phyloP scores from a whole-genome alignment of 2,797 vertebrate species.

The Epinephelus coioides region DNA sequence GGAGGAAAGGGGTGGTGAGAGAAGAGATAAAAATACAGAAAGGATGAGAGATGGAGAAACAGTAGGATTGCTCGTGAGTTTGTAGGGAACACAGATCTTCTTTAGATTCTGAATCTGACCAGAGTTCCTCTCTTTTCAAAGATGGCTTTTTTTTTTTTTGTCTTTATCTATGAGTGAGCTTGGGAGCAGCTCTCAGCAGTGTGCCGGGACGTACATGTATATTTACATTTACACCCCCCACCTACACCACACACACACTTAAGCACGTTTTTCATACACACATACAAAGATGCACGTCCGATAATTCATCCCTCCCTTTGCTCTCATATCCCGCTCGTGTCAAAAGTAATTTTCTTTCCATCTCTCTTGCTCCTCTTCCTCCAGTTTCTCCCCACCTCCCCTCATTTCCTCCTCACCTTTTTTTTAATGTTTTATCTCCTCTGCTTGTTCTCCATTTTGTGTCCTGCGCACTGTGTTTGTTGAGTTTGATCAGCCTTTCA shows the following conservation, averaged over 20 bases:
- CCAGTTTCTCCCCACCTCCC: constrained; percentile 38
- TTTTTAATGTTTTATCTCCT: constrained; percentile 60
- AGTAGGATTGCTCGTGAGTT: neutral
- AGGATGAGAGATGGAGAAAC: constrained; percentile 6
- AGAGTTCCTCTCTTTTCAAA: constrained; percentile 37
- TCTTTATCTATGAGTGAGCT: constrained; percentile 31
- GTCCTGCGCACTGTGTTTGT: constrained; percentile 26
- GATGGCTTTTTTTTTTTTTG: constrained; percentile 14
- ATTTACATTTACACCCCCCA: constrained; percentile 21
- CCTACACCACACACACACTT: constrained; percentile 3
- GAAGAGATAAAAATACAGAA: neutral
- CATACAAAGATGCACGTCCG: constrained; percentile 45
- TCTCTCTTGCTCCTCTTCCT: constrained; percentile 59
- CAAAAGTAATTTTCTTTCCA: constrained; percentile 76
- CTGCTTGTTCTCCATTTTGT: constrained; percentile 56
- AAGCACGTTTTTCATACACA: constrained; percentile 9
- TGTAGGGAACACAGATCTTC: constrained; percentile 20
- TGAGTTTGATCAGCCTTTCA: constrained; percentile 50
- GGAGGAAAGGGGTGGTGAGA: neutral
- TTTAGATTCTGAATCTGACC: constrained; percentile 44
- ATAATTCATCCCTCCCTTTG: constrained; percentile 62
- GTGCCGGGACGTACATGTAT: constrained; percentile 30
- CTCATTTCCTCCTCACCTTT: constrained; percentile 50
- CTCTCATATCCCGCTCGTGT: constrained; percentile 69
- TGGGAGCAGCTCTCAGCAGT: constrained; percentile 25